Conservation (phyloP, 2,113 vertebrate genomes). For the Ifrita kowaldi region DNA sequence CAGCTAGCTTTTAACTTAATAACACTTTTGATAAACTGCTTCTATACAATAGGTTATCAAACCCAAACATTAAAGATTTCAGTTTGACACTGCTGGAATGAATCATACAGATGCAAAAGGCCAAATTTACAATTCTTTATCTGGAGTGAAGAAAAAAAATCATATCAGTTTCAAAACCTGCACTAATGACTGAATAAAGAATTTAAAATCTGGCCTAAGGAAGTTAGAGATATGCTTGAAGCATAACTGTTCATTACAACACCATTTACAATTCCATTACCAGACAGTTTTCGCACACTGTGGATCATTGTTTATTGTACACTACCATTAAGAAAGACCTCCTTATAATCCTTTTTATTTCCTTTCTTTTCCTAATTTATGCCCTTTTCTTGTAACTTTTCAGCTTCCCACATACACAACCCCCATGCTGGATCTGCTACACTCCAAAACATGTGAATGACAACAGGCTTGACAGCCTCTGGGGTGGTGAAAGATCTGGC, state of each 20-base stretch:
- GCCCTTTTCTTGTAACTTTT: not conserved
- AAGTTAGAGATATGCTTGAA: not conserved
- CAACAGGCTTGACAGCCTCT: conserved; percentile 35
- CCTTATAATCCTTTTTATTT: not conserved
- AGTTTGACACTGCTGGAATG: not conserved
- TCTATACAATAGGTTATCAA: conserved; percentile 21
- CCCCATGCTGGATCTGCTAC: not conserved
- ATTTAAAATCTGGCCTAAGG: not conserved
- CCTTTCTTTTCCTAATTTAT: not conserved
- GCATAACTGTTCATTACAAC: not conserved
- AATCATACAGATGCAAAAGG: not conserved
- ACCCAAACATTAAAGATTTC: conserved; percentile 9
- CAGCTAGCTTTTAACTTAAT: conserved; percentile 30
- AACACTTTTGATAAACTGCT: conserved; percentile 32
- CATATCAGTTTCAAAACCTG: not conserved
- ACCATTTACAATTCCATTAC: not conserved
- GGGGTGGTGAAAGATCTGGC: not conserved
- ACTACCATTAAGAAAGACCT: not conserved
- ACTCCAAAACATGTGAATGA: not conserved
- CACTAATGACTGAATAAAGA: not conserved
- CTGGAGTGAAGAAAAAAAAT: not conserved
- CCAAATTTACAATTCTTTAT: not conserved
- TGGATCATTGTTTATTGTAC: not conserved
- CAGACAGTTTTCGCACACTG: not conserved
- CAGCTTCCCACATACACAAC: not conserved